A percentile compares a stretch with the other conserved stretches of the same genome.
phyloP scores from a whole-genome alignment of 2,888 invertebrate species.

The Crepidodera aurea region DNA sequence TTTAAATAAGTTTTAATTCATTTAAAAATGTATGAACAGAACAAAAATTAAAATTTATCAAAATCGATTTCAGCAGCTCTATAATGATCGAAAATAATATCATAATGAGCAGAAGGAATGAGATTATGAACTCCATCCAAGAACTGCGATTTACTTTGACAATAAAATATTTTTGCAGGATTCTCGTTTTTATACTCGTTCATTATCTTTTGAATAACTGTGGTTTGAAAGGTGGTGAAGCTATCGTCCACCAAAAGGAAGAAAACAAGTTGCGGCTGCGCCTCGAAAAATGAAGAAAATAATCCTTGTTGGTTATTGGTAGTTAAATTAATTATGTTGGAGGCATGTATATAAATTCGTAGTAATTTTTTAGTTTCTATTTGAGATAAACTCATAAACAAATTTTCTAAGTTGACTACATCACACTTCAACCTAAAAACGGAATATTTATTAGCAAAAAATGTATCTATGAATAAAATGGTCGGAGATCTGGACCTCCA shows the following conservation, averaged over 20 bases:
- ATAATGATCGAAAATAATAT: slow-evolving; percentile 27
- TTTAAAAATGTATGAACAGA: no score
- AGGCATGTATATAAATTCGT: no score
- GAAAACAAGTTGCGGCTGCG: no score
- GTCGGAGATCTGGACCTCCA: no score
- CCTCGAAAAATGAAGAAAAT: slow-evolving; percentile 24
- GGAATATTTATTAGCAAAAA: no score
- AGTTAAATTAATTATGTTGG: slow-evolving; percentile 11
- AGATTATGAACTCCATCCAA: slow-evolving; percentile 23
- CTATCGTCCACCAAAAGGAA: slow-evolving; percentile 21
- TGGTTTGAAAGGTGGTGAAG: slow-evolving; percentile 20
- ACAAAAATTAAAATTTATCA: slow-evolving; percentile 35
- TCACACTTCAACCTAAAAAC: slow-evolving; percentile 29
- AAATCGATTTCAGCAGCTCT: slow-evolving; percentile 32
- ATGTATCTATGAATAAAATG: no score
- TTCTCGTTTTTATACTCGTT: slow-evolving; percentile 23
- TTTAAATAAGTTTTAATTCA: no score
- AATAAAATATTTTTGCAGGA: slow-evolving; percentile 30
- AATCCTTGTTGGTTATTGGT: not conserved
- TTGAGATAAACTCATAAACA: slow-evolving; percentile 20
- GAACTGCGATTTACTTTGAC: slow-evolving; percentile 13
- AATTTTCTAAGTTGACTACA: slow-evolving; percentile 22
- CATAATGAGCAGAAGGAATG: slow-evolving; percentile 33
- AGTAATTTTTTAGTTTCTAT: slow-evolving; percentile 21
- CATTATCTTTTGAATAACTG: slow-evolving; percentile 24